Percentiles rank a stretch among this genome's conserved stretches.
phyloP scores from a whole-genome alignment of 2,888 invertebrate genomes.

The Minunthozetes semirufus region DNA sequence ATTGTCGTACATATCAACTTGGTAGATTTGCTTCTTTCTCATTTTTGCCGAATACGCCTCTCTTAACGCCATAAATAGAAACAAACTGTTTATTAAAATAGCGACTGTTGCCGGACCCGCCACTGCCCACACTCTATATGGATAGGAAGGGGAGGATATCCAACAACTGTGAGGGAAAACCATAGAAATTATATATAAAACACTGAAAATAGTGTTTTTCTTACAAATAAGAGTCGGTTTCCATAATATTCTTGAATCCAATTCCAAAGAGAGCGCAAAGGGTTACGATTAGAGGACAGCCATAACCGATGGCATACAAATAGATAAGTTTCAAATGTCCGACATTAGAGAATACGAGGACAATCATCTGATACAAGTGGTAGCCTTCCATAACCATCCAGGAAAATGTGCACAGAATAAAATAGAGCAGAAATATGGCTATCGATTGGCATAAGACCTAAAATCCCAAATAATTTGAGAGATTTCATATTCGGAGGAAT shows the following conservation, averaged over 20 bases:
- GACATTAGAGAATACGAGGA: slow-evolving; percentile 39
- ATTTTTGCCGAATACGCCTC: slow-evolving; percentile 22
- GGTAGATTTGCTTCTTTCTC: neutral
- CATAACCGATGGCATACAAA: slow-evolving; percentile 39
- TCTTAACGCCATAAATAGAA: slow-evolving; percentile 20
- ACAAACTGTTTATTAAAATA: slow-evolving; percentile 32
- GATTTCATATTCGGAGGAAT: neutral
- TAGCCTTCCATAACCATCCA: slow-evolving; percentile 42
- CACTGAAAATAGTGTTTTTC: too few species aligned
- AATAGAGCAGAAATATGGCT: slow-evolving; percentile 37
- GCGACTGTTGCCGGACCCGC: slow-evolving; percentile 40
- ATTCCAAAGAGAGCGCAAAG: neutral
- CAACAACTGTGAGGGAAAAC: slow-evolving; percentile 41
- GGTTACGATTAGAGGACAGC: slow-evolving; percentile 20
- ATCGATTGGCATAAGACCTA: slow-evolving; percentile 37
- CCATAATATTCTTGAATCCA: neutral
- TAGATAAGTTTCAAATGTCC: slow-evolving; percentile 33
- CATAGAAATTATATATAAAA: too few species aligned
- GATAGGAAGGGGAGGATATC: slow-evolving; percentile 37
- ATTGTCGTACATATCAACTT: neutral
- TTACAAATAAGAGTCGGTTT: slow-evolving; percentile 33
- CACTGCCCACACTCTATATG: slow-evolving; percentile 40
- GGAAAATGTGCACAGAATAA: slow-evolving; percentile 38
- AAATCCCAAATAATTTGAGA: neutral
- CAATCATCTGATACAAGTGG: slow-evolving; percentile 41